Percentiles rank a stretch among this genome's conserved stretches.
Conservation (phyloP, 2,888 invertebrate species). For the Synanthedon andrenaeformis region DNA sequence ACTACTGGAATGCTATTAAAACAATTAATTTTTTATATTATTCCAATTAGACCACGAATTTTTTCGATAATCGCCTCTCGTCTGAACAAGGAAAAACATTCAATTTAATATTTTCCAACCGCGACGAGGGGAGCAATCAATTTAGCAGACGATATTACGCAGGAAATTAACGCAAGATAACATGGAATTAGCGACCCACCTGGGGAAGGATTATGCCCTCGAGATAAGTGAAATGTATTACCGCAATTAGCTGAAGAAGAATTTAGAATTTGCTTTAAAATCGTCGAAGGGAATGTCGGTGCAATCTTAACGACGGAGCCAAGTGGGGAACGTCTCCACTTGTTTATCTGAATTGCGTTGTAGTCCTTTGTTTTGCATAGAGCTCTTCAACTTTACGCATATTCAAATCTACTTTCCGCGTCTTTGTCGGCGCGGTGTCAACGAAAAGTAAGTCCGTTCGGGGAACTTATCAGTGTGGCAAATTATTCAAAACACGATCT, state of each 20-base stretch:
- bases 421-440: conserved; percentile 39
- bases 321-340: not conserved
- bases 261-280: conserved; percentile 37
- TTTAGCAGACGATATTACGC: conserved; percentile 43
- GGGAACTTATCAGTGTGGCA: conserved; percentile 37
- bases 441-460: conserved; percentile 28
- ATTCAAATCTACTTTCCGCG: conserved; percentile 38
- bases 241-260: conserved; percentile 45
- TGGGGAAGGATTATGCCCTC: conserved; percentile 47
- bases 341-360: conserved; percentile 35
- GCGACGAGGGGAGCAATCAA: conserved; percentile 31
- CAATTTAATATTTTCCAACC: conserved; percentile 9
- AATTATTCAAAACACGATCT: conserved; percentile 10
- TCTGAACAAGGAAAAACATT: conserved; percentile 9
- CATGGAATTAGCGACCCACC: conserved; percentile 45
- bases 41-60: no score
- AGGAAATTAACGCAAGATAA: conserved; percentile 59
- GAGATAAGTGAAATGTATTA: conserved; percentile 58
- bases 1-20: no score
- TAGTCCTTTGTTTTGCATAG: conserved; percentile 42
- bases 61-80: no score
- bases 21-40: no score
- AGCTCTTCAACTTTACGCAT: conserved; percentile 30
- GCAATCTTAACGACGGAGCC: conserved; percentile 44
- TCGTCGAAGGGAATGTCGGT: conserved; percentile 31